Evolutionary conservation across 1,140 invertebrate genomes (phyloP).

Genomic region (Teleopsis dalmanni): DNA sequence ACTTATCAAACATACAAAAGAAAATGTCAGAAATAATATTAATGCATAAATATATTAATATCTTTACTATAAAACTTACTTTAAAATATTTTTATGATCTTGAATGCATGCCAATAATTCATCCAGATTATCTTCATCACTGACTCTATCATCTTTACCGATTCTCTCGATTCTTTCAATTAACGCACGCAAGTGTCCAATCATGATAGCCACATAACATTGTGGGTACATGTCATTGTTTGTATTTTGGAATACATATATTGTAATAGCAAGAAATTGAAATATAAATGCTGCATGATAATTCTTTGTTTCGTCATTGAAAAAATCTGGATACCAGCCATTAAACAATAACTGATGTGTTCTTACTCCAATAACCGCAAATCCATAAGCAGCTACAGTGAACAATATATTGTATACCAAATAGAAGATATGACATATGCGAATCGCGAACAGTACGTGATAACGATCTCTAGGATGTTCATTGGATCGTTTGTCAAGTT

Average conservation of each 20-base stretch:
- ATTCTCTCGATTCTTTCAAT: constrained; percentile 6
- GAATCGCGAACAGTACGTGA: neutral
- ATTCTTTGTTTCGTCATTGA: neutral
- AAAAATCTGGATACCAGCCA: constrained; percentile 6
- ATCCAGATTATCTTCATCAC: constrained; percentile 6
- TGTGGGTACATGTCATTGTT: constrained; percentile 13
- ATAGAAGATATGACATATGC: constrained; percentile 4
- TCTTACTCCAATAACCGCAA: constrained; percentile 7
- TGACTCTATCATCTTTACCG: neutral
- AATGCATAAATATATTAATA: too few species aligned
- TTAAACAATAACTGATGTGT: constrained; percentile 7
- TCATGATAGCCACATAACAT: constrained; percentile 9
- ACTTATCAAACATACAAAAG: too few species aligned
- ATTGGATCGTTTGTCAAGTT: constrained; percentile 3
- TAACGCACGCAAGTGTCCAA: constrained; percentile 5
- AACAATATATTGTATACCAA: constrained; percentile 1
- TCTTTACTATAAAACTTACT: constrained; percentile 2
- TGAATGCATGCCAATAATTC: constrained; percentile 7
- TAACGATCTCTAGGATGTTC: neutral
- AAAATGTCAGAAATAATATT: too few species aligned
- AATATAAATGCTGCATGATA: constrained; percentile 4
- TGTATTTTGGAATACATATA: constrained; percentile 8
- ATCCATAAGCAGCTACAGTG: constrained; percentile 4
- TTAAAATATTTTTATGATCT: constrained; percentile 11
- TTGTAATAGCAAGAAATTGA: constrained; percentile 3